Conservation (phyloP, 30 jellyfish, hydroid and myxozoan genomes). For the Chrysaora quinquecirrha region DNA sequence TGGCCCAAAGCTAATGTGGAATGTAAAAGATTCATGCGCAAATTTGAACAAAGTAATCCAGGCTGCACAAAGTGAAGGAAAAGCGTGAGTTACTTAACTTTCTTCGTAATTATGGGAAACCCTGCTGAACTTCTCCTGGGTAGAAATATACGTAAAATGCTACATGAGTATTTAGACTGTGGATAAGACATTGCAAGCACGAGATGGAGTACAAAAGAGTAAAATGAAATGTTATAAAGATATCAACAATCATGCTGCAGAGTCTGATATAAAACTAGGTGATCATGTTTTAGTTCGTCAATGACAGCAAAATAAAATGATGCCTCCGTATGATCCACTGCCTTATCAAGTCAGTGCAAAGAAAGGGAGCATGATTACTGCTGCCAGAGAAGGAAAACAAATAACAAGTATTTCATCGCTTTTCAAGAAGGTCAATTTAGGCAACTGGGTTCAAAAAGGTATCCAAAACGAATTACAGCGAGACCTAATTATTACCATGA, state of each 20-base stretch:
- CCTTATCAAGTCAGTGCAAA: not conserved
- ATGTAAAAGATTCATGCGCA: conserved; percentile 15
- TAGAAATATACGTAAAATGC: not conserved
- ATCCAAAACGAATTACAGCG: not conserved
- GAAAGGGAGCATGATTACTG: not conserved
- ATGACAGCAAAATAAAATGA: not conserved
- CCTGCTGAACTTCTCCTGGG: not conserved
- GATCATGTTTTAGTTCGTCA: not conserved
- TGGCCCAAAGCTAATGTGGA: conserved; percentile 20
- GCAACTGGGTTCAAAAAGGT: not conserved
- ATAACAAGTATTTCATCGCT: not conserved
- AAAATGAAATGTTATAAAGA: not conserved
- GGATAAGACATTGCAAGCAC: not conserved
- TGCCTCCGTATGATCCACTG: not conserved
- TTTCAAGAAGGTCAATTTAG: not conserved
- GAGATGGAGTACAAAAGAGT: not conserved
- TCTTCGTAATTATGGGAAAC: not conserved
- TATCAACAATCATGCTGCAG: not conserved
- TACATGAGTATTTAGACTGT: not conserved
- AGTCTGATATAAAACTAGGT: not conserved
- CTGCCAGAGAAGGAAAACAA: not conserved
- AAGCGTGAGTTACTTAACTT: not conserved
- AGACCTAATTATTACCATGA: not conserved
- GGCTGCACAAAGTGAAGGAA: conserved; percentile 15
- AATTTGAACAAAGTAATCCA: conserved; percentile 26